A percentile compares a stretch with the other conserved stretches of the same genome.
phyloP scores from a whole-genome alignment of 92 coral and sea anemone species.

The Nematostella vectensis region DNA sequence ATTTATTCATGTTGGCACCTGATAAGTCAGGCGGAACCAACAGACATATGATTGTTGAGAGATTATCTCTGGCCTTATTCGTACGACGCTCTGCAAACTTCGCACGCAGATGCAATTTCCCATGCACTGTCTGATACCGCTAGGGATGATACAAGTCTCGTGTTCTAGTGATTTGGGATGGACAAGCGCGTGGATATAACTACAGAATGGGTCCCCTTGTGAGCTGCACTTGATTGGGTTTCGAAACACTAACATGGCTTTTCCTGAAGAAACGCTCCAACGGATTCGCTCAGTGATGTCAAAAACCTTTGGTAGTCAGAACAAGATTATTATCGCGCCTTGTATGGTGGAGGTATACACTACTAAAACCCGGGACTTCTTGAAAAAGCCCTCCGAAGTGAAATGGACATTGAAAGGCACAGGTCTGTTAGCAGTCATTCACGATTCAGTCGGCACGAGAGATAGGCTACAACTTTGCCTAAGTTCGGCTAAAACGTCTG shows the following conservation, averaged over 20 bases:
- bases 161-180: too few species aligned
- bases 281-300: constrained; percentile 51
- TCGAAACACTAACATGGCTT: constrained; percentile 41
- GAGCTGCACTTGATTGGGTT: too few species aligned
- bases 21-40: too few species aligned
- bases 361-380: constrained; percentile 60
- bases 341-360: constrained; percentile 66
- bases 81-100: too few species aligned
- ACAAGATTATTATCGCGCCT: constrained; percentile 84
- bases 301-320: constrained; percentile 47
- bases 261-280: constrained; percentile 54
- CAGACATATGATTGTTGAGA: too few species aligned
- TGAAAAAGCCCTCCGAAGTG: constrained; percentile 53
- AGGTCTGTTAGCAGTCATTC: constrained; percentile 72
- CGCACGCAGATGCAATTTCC: too few species aligned
- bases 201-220: too few species aligned
- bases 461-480: constrained; percentile 63
- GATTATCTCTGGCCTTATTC: too few species aligned
- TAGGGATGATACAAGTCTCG: too few species aligned
- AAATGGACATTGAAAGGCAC: constrained; percentile 64
- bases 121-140: too few species aligned
- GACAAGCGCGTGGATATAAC: too few species aligned
- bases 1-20: too few species aligned
- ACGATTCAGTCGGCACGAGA: constrained; percentile 60
- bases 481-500: constrained; percentile 54